Evolutionary conservation across 1,140 invertebrate genomes (phyloP), one percentile per base, ranked within the genome.

Genomic region (Conus ventricosus): DNA sequence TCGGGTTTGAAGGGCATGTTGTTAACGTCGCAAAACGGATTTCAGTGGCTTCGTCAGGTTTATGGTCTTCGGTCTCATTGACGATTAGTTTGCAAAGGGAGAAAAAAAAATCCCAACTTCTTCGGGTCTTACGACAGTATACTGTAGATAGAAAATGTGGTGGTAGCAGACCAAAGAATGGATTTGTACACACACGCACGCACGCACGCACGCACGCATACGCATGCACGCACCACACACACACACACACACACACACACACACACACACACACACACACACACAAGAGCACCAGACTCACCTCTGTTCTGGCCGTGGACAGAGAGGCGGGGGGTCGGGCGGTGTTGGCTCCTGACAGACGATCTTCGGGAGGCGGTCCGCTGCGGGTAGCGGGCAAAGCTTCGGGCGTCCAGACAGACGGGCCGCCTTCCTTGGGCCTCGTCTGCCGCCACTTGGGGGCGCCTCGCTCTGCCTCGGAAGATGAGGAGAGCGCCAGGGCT

Each of bases 341-440:
- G 51, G 84, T 75, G 63, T 85, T 85, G 39, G 84, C 63, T 20
- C 84, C 84, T 54, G 60, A n/a, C 57, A 85, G 84, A 53, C 84
- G 60, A 53, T 85, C 84, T 53, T 85, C 84, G 15, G 84, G 60
- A 5, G 84, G 63, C 4, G 84, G 84, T 11, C 57, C 84, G n/a
- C n/a, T 23, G 10, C 63, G 84, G 63, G 84, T 85, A 13, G 71
- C 10, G 0, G 84, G 84, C 39, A 81, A 55, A 8, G 39, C 17
- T 20, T 85, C 84, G 4, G 84, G 84, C 0, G 84, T 55, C 13
- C 57, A 85, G 17, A 57, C 57, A 10, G 63, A 63, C 7, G 63
- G 10, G 7, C 20, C 20, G 10, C 5, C 27, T 17, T 53, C 17
- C 39, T 85, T 85, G 23, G 7, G 60, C 60, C 84, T 75, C 55